phyloP scores from a whole-genome alignment of 2,888 invertebrate genomes.

The Nycteola revayana region DNA sequence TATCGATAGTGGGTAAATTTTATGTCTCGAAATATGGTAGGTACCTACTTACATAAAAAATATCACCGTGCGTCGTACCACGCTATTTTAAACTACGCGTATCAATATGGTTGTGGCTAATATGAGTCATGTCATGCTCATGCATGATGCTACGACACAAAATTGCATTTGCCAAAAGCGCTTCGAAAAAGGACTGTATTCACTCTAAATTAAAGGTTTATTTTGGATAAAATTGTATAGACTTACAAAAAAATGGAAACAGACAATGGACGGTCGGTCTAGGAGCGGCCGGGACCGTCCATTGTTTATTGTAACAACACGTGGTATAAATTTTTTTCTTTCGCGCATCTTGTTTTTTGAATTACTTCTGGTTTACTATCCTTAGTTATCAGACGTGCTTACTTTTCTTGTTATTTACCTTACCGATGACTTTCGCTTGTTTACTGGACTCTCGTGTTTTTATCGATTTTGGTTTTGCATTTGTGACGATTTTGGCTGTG shows the following conservation, averaged over 20 bases:
- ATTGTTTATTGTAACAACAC: constrained; percentile 15
- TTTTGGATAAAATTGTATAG: constrained; percentile 13
- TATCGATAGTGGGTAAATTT: constrained; percentile 13
- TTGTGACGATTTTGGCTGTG: constrained; percentile 1
- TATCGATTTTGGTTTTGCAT: constrained; percentile 7
- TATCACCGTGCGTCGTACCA: constrained; percentile 13
- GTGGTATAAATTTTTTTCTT: constrained; percentile 11
- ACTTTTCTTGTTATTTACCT: constrained; percentile 4
- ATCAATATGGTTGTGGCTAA: constrained; percentile 10
- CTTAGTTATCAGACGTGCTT: constrained; percentile 8
- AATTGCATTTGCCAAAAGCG: constrained; percentile 13
- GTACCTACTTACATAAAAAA: constrained; percentile 12
- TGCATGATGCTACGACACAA: constrained; percentile 10
- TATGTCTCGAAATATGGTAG: constrained; percentile 14
- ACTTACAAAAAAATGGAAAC: constrained; percentile 13
- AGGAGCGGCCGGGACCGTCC: constrained; percentile 14
- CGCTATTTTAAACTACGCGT: constrained; percentile 11
- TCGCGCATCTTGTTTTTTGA: constrained; percentile 13
- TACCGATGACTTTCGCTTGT: too few species aligned
- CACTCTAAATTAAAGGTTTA: constrained; percentile 14
- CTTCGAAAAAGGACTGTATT: constrained; percentile 14
- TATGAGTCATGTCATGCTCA: constrained; percentile 10
- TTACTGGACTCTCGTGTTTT: constrained; percentile 4
- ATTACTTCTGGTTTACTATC: constrained; percentile 15
- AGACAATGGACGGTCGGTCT: constrained; percentile 14